Conservation (phyloP, 2,888 invertebrate genomes). For the Nasonia oneida region DNA sequence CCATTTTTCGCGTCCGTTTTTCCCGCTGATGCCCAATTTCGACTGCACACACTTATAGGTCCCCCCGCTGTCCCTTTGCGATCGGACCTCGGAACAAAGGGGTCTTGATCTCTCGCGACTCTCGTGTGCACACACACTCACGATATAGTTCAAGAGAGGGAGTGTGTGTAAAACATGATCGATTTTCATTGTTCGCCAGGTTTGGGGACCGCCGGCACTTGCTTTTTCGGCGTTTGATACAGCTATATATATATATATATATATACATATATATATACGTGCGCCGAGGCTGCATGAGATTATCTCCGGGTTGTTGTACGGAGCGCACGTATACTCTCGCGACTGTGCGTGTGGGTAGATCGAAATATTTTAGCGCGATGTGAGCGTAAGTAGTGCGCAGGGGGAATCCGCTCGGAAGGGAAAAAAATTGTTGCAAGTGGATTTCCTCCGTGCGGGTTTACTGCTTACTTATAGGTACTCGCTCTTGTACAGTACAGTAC, state of each 20-base stretch:
- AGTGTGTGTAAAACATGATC: constrained; percentile 12
- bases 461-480: not conserved
- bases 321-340: not conserved
- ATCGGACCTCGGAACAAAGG: not conserved
- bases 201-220: not conserved
- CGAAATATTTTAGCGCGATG: not conserved
- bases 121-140: not conserved
- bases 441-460: not conserved
- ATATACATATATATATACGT: not conserved
- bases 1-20: not conserved
- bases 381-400: not conserved
- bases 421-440: too few species aligned
- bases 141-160: not conserved
- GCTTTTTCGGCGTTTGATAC: too few species aligned
- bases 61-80: not conserved
- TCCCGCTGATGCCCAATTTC: not conserved
- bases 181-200: constrained; percentile 31
- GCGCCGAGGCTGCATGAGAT: not conserved
- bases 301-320: not conserved
- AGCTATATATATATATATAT: too few species aligned
- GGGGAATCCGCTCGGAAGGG: too few species aligned
- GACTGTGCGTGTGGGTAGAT: not conserved
- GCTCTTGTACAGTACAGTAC: not conserved
- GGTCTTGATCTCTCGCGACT: not conserved
- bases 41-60: too few species aligned